Percentiles rank a stretch among this genome's conserved stretches.
These are phyloP conservation scores for Epizoanthus stellaris DNA, from an alignment of 92 coral and sea anemone species.

Conservation along the genomic window DNA sequence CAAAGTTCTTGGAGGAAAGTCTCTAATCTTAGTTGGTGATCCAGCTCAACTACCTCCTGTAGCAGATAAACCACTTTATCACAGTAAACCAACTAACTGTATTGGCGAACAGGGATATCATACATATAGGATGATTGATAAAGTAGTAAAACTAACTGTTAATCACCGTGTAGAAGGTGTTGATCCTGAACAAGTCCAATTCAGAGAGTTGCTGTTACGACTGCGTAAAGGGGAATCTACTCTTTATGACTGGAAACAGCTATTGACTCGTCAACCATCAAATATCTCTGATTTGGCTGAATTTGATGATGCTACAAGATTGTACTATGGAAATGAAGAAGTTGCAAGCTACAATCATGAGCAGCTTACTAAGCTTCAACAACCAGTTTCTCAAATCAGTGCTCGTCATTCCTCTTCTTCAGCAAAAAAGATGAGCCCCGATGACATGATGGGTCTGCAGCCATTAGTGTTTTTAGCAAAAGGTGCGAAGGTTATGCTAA, in stretches of 20 bases:
- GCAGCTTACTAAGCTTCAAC: constrained; percentile 40
- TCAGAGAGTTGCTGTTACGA: constrained; percentile 63
- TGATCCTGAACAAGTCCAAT: constrained; percentile 57
- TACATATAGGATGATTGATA: constrained; percentile 69
- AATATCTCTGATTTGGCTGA: constrained; percentile 29
- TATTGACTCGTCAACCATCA: constrained; percentile 68
- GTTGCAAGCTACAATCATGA: constrained; percentile 63
- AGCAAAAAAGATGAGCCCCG: constrained; percentile 47
- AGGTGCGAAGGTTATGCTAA: too few species aligned
- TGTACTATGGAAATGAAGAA: constrained; percentile 61
- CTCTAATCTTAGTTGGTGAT: constrained; percentile 68
- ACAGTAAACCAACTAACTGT: constrained; percentile 61
- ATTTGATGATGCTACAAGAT: constrained; percentile 61
- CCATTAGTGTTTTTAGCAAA: constrained; percentile 56
- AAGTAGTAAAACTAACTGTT: too few species aligned
- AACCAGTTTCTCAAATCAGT: constrained; percentile 39
- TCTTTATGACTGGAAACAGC: constrained; percentile 61
- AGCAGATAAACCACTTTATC: constrained; percentile 79
- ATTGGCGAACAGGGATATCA: constrained; percentile 71
- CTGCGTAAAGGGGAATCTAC: constrained; percentile 60
- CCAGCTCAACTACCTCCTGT: too few species aligned
- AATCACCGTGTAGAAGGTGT: constrained; percentile 70
- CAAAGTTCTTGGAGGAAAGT: constrained; percentile 52
- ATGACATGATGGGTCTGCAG: constrained; percentile 61
- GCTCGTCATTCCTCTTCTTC: constrained; percentile 62